These are phyloP conservation scores for Condylura cristata DNA, from an alignment of 2,113 vertebrate genomes.

Conservation along the genomic window DNA sequence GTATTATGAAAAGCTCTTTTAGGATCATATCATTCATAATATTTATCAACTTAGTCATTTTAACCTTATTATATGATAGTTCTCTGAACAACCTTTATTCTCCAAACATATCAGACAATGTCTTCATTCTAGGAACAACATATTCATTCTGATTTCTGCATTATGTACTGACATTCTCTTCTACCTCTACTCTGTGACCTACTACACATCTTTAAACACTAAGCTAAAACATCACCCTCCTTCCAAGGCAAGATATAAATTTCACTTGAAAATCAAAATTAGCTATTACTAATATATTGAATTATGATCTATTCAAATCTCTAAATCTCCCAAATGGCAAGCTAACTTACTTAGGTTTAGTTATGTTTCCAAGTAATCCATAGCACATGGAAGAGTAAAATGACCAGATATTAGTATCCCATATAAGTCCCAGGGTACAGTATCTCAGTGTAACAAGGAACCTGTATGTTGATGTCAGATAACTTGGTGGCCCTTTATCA, in stretches of 20 bases:
- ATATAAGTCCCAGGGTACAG: neutral
- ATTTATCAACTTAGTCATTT: neutral
- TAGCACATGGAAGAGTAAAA: neutral
- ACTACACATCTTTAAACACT: neutral
- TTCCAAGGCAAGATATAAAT: neutral
- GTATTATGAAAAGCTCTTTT: neutral
- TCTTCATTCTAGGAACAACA: neutral
- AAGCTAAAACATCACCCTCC: neutral
- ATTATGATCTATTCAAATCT: neutral
- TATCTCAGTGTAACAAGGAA: neutral
- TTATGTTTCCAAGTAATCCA: neutral
- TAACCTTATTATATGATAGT: neutral
- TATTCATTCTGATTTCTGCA: neutral
- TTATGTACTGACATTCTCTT: neutral
- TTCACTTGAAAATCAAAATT: conserved; percentile 2
- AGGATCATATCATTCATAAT: neutral
- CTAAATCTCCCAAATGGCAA: neutral
- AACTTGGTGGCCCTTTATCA: neutral
- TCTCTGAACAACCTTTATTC: neutral
- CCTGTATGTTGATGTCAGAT: neutral
- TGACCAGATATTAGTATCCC: neutral
- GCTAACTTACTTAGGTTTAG: neutral
- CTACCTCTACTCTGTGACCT: neutral
- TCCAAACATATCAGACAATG: neutral
- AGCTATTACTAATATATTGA: neutral